Conservation (phyloP, 2,797 vertebrate species). For the Triplophysa yarkandensis region DNA sequence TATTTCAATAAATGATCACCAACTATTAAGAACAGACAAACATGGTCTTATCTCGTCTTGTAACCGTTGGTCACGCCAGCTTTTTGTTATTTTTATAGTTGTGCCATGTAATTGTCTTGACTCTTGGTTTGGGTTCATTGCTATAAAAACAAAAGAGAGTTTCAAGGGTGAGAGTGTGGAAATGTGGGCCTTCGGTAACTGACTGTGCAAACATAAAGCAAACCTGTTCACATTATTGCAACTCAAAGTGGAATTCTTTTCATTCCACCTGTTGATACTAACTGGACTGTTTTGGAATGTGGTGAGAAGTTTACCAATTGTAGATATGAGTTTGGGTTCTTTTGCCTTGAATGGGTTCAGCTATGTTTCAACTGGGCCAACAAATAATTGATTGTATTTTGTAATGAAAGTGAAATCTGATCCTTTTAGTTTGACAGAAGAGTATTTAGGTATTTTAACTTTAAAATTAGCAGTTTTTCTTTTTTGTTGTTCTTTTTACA, state of each 20-base stretch:
- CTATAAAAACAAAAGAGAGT: slow-evolving; percentile 4
- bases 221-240: background rate
- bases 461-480: too few relatives aligned
- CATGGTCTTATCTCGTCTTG: background rate
- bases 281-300: slow-evolving; percentile 36
- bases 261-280: slow-evolving; percentile 24
- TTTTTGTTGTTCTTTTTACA: too few relatives aligned
- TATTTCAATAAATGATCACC: background rate
- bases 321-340: background rate
- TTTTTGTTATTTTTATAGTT: background rate
- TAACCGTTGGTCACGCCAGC: background rate
- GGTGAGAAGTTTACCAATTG: slow-evolving; percentile 5
- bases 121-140: slow-evolving; percentile 7
- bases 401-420: background rate
- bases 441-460: too few relatives aligned
- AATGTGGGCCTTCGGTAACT: slow-evolving; percentile 16
- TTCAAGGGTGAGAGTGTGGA: slow-evolving; percentile 39
- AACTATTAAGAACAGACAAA: background rate
- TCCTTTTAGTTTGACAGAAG: background rate
- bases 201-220: slow-evolving; percentile 36
- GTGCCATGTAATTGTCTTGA: background rate
- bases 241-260: slow-evolving; percentile 3
- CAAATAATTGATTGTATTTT: background rate
- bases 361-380: background rate
- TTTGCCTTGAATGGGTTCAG: slow-evolving; percentile 8